phyloP scores from a whole-genome alignment of 37 sponge, comb jelly and placozoan species.

The Spongilla lacustris region DNA sequence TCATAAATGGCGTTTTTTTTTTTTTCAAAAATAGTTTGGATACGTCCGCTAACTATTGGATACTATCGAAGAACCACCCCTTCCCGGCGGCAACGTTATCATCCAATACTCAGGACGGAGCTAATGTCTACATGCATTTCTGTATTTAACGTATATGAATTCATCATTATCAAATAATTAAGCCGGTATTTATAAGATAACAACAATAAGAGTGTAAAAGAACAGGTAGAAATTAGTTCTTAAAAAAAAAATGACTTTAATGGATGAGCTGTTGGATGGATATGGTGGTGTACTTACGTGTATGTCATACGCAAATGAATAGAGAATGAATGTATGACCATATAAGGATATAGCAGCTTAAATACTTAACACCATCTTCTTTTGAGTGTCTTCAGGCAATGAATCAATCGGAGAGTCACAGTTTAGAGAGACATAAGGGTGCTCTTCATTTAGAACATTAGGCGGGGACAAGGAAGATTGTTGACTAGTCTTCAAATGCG shows the following conservation, averaged over 20 bases:
- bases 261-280: not conserved
- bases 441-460: constrained; percentile 4
- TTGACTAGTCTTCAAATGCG: not conserved
- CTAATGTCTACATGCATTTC: too few relatives aligned
- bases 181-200: not conserved
- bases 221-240: not conserved
- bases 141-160: too few relatives aligned
- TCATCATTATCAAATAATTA: too few relatives aligned
- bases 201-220: not conserved
- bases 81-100: too few relatives aligned
- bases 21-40: too few relatives aligned
- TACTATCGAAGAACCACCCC: too few relatives aligned
- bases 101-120: too few relatives aligned
- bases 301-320: not conserved
- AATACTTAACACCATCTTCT: constrained; percentile 65
- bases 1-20: too few relatives aligned
- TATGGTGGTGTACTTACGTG: too few relatives aligned
- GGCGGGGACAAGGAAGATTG: not conserved
- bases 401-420: not conserved
- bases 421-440: constrained; percentile 47
- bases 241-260: not conserved
- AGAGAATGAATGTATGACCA: not conserved
- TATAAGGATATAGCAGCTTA: not conserved
- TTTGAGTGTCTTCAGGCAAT: not conserved
- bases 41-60: too few relatives aligned